A percentile compares a stretch with the other conserved stretches of the same genome.
Conservation (phyloP, 1,140 invertebrate genomes). For the Branchinecta lynchi region DNA sequence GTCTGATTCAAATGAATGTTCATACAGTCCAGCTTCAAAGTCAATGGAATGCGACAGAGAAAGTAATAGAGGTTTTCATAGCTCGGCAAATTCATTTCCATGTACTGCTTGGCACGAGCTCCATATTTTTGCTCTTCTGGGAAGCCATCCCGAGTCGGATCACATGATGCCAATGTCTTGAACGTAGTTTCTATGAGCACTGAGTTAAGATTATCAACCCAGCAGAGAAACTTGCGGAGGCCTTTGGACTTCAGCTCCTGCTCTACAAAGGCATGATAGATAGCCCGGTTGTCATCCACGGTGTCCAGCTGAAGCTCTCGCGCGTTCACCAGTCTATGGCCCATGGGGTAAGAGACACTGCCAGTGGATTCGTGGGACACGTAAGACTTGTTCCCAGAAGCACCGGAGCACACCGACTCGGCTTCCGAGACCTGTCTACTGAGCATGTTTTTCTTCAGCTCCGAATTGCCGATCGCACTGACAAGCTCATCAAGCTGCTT, state of each 20-base stretch:
- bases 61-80: slow-evolving; percentile 67
- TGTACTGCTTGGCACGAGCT: slow-evolving; percentile 56
- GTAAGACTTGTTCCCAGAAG: neutral
- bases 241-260: slow-evolving; percentile 70
- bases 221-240: slow-evolving; percentile 55
- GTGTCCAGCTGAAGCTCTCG: slow-evolving; percentile 17
- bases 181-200: neutral
- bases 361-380: slow-evolving; percentile 16
- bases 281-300: slow-evolving; percentile 14
- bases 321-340: slow-evolving; percentile 15
- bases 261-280: slow-evolving; percentile 57
- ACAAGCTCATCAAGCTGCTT: too few relatives aligned
- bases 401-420: neutral
- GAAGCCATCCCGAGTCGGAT: slow-evolving; percentile 29
- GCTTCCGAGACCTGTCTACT: slow-evolving; percentile 19
- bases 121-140: slow-evolving; percentile 45
- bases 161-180: slow-evolving; percentile 8
- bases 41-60: slow-evolving; percentile 58
- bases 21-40: slow-evolving; percentile 75
- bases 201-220: neutral
- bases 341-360: slow-evolving; percentile 19
- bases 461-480: slow-evolving; percentile 22
- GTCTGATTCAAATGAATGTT: slow-evolving; percentile 63
- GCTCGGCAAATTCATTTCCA: slow-evolving; percentile 57
- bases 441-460: slow-evolving; percentile 26